A percentile compares a stretch with the other conserved stretches of the same genome.
Conservation (phyloP, 2,888 invertebrate genomes). For the Plagodis pulveraria region DNA sequence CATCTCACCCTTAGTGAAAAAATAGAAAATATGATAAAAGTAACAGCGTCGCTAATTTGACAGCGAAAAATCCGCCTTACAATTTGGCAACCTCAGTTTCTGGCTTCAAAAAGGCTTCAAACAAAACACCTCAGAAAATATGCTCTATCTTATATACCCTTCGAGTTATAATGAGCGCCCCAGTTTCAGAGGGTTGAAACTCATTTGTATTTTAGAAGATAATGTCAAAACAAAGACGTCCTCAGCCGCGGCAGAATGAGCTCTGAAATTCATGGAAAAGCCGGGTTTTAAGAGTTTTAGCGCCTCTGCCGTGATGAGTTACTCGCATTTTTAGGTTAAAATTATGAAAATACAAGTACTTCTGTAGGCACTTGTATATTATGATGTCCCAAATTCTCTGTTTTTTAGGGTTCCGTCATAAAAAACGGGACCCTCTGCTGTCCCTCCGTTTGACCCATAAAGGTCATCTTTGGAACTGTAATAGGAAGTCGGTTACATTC, state of each 20-base stretch:
- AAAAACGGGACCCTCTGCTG: too few relatives aligned
- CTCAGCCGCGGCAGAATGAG: slow-evolving; percentile 14
- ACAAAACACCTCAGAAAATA: slow-evolving; percentile 27
- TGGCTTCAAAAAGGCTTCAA: slow-evolving; percentile 24
- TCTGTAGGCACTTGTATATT: too few relatives aligned
- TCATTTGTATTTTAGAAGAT: slow-evolving; percentile 39
- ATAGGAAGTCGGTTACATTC: too few relatives aligned
- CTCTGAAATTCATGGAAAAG: slow-evolving; percentile 22
- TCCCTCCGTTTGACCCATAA: too few relatives aligned
- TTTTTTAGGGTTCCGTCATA: too few relatives aligned
- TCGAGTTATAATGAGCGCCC: slow-evolving; percentile 33
- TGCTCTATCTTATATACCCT: slow-evolving; percentile 21
- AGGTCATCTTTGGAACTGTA: too few relatives aligned
- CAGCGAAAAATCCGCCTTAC: slow-evolving; percentile 15
- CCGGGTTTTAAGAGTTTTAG: slow-evolving; percentile 18
- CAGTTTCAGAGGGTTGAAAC: slow-evolving; percentile 29
- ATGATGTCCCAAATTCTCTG: too few relatives aligned
- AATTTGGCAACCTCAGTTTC: slow-evolving; percentile 18
- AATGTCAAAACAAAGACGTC: slow-evolving; percentile 38
- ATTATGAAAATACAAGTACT: background rate
- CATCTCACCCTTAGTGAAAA: too few relatives aligned
- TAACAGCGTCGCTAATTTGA: slow-evolving; percentile 23
- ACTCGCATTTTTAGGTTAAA: background rate
- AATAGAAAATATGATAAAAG: slow-evolving; percentile 4
- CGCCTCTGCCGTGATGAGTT: background rate